Base-by-base conservation (phyloP, 2,797 vertebrate genomes). In the Karalla daura region DNA sequence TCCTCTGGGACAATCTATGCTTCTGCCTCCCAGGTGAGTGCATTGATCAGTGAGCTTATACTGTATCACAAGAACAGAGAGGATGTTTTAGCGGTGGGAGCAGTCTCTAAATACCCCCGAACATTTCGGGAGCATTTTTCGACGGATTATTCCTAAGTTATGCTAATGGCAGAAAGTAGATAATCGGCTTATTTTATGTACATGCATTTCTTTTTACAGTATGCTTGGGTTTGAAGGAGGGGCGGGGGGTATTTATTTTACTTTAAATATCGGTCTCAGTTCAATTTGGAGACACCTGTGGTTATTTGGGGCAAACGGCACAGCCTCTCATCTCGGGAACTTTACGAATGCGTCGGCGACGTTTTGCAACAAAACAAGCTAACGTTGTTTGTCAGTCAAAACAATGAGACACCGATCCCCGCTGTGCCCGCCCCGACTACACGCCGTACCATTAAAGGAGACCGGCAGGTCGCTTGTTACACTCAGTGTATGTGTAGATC, bases 21-120 rank as follows among this genome's bases (percentile, higher is more conserved):
- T 11, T 3, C 17, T 40, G 41, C 60, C 67, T 81, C 46, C 51
- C 66, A 59, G 67, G 58, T 56, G 52, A 79, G 37, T 9, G 18
- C 39, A 74, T 63, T 64, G 73, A 87, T 83, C 55, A 52, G 46
- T 51, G 73, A 56, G 72, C 12, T 67, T 70, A 45, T 27, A 41
- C 35, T 49, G 35, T n/a, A 25, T 66, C 56, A 60, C 33, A 32
- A 28, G 51, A 60, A 47, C 60, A 66, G 51, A 39, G 12, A 2
- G 59, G 24, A 30, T 35, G 63, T 45, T 45, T 44, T 2, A 50
- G 43, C 49, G 35, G 5, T 17, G 49, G 9, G 30, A 64, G 15
- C 28, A 15, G 32, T n/a, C 35, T 64, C 50, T 12, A 23, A 50
- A 52, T 41, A 44, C 13, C 20, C 24, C 5, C 7, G 3, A 59